phyloP scores from a whole-genome alignment of 2,797 vertebrate species.

The Diceros bicornis region DNA sequence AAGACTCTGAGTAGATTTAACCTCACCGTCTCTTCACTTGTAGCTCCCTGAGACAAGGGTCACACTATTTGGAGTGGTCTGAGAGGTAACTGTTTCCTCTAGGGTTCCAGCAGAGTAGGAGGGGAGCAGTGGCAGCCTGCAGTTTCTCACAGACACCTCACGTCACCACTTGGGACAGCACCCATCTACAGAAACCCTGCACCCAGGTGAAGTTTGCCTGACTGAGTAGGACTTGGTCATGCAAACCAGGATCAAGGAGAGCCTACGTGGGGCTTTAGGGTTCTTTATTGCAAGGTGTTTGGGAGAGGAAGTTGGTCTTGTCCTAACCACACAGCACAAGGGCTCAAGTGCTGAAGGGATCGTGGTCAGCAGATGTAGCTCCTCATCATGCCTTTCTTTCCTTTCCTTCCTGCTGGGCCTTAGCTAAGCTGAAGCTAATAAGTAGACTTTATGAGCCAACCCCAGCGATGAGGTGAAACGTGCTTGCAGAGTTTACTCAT shows the following conservation, averaged over 20 bases:
- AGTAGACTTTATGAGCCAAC: background rate
- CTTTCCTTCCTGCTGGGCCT: background rate
- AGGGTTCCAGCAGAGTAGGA: background rate
- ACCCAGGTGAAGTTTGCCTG: background rate
- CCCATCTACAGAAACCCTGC: background rate
- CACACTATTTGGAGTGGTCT: background rate
- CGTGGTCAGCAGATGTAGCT: background rate
- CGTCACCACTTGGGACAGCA: background rate
- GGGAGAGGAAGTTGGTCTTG: background rate
- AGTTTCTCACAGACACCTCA: background rate
- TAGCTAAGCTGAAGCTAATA: background rate
- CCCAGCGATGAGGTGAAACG: no score
- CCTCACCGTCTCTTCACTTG: background rate
- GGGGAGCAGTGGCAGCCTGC: background rate
- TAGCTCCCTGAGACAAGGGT: background rate
- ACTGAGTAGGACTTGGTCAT: background rate
- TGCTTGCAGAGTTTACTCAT: background rate
- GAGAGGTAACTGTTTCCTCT: background rate
- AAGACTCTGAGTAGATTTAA: background rate
- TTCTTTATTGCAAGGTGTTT: background rate
- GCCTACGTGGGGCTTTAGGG: background rate
- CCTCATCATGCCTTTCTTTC: background rate
- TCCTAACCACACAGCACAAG: background rate
- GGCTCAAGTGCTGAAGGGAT: background rate
- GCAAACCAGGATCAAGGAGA: background rate